Evolutionary conservation across 2,113 vertebrate genomes (phyloP), one percentile per base, ranked within the genome.

Genomic region (Columbina picui): DNA sequence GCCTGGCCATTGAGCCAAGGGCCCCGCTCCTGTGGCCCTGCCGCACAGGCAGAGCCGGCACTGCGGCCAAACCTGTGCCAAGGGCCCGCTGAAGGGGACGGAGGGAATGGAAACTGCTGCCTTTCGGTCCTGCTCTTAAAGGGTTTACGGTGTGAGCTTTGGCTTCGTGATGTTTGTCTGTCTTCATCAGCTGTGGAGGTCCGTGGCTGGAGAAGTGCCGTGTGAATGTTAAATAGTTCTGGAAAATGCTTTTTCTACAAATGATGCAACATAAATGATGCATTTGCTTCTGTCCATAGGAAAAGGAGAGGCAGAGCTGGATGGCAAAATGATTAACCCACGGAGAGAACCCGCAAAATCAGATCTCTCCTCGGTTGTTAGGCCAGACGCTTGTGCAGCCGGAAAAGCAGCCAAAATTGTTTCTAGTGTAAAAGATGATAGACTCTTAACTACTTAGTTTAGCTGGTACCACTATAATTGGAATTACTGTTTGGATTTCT

Each of bases 191-290:
- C 17, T 1, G 3, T 13, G 22, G 13, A 16, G 14, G 57, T 50
- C 39, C 7, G 1, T 0, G 6, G 2, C 45, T 69, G 32, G 49
- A n/a, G 7, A 64, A 80, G 63, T 0, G 2, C 32, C 43, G 23
- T 2, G 2, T 1, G 4, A 20, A 22, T 34, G 20, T 21, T 27
- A 10, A 14, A 14, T 1, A 17, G 14, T 1, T n/a, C 4, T 0
- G 6, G 60, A 14, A 87, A 82, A 67, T 9, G n/a, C 27, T 57
- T 61, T 29, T 45, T 45, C 13, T 53, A 23, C 29, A 34, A n/a
- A 7, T 30, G 19, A 2, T 11, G 10, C 4, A 14, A 36, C n/a
- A 3, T n/a, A 20, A 63, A 38, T 2, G 2, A 6, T 14, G 32
- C 12, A 5, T 49, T 89, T 75, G 29, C 41, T 79, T 14, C 75